Evolutionary conservation across 2,888 invertebrate genomes (phyloP), one percentile per base, ranked within the genome.

Genomic region (Tyria jacobaeae): DNA sequence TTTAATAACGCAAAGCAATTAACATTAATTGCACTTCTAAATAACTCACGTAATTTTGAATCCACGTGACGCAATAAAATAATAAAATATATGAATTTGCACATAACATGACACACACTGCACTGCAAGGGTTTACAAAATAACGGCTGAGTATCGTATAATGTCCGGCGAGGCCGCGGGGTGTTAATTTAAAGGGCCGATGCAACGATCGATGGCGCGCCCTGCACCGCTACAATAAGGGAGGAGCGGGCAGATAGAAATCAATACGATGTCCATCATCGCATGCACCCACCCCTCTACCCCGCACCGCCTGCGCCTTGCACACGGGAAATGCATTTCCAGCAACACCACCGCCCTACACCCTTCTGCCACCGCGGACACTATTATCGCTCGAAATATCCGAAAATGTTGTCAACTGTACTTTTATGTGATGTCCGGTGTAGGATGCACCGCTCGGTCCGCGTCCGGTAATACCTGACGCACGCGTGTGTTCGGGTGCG

Each of bases 281-380:
- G 92, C 92, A 92, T 94, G 94, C 95, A 94, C 94, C 94, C 95
- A 91, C 94, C 95, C 94, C 95, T 94, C 94, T 95, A 94, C n/a
- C 91, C 90, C 94, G 89, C 92, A 86, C 88, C 89, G 88, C 90
- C 90, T 89, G 90, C 92, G 91, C 91, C 85, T 84, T 91, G 91
- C 92, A 92, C 91, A 86, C 82, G 87, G 91, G 85, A 90, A 91
- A 90, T 92, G 92, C 93, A 92, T 90, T 89, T 88, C 86, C 89
- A 88, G 83, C 87, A 81, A 82, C 82, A 75, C 80, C 81, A 72
- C 82, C 80, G 81, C 83, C 82, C 80, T 78, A 79, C 85, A 88
- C 90, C 87, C 85, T 82, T 83, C 83, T 75, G 84, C 77, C 83
- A 74, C 62, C 69, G 70, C 62, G 62, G 67, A 57, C 75, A 76